Percentiles rank a stretch among this genome's conserved stretches.
phyloP scores from a whole-genome alignment of 1,140 invertebrate genomes.

The Drosophila arizonae region DNA sequence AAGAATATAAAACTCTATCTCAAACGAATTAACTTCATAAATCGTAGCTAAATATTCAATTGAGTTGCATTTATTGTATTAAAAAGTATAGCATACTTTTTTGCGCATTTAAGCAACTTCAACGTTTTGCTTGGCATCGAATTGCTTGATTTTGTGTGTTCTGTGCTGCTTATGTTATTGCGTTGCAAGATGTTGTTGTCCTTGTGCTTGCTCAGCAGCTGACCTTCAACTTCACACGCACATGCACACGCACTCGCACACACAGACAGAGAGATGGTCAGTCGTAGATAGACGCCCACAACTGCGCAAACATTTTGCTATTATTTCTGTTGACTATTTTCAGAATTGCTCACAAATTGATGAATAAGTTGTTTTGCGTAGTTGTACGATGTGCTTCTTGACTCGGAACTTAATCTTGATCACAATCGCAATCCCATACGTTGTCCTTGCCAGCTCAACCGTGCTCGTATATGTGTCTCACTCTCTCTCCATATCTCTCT shows the following conservation, averaged over 20 bases:
- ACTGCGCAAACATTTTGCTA: conserved; percentile 33
- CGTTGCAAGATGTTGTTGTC: conserved; percentile 31
- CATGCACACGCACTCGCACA: conserved; percentile 1
- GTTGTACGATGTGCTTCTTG: conserved; percentile 38
- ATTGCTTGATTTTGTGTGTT: conserved; percentile 3
- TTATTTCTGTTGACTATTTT: conserved; percentile 57
- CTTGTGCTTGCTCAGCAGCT: conserved; percentile 43
- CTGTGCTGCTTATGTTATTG: conserved; percentile 30
- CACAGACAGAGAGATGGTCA: neutral
- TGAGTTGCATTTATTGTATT: no score
- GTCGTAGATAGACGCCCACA: conserved; percentile 10
- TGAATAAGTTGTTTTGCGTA: conserved; percentile 56
- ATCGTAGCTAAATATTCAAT: no score
- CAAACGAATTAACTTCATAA: no score
- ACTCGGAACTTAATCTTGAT: conserved; percentile 57
- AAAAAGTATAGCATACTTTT: neutral
- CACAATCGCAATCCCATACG: conserved; percentile 36
- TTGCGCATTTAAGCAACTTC: neutral
- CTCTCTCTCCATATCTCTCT: no score
- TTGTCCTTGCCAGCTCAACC: conserved; percentile 37
- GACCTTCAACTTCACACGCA: conserved; percentile 33
- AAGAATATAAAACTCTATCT: no score
- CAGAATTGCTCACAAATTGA: conserved; percentile 59
- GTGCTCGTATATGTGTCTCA: conserved; percentile 6
- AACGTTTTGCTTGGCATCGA: neutral